Evolutionary conservation across 53 echinoderm and acorn worm species (phyloP).

Genomic region (Temnopleurus reevesii): DNA sequence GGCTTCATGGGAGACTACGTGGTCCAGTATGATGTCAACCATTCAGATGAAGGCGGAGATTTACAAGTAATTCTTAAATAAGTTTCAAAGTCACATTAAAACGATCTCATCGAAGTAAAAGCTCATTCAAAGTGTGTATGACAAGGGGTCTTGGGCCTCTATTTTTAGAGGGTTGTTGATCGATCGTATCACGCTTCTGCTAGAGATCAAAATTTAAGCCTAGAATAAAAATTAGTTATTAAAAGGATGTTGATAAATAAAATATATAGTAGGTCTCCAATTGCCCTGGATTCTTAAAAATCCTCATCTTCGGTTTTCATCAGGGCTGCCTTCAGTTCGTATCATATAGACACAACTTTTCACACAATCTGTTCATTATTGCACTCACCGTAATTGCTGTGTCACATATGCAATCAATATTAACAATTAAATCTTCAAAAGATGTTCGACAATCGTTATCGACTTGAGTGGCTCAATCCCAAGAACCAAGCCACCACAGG

Average conservation of each 20-base stretch:
- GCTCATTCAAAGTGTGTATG: neutral
- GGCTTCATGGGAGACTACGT: constrained; percentile 70
- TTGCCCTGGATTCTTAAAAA: neutral
- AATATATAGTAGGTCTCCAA: too few species aligned
- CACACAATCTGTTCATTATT: too few species aligned
- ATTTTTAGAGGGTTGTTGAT: too few species aligned
- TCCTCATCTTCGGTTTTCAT: neutral
- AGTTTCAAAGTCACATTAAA: neutral
- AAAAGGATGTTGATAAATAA: too few species aligned
- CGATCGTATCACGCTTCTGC: neutral
- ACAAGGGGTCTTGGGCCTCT: too few species aligned
- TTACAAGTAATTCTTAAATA: constrained; percentile 54
- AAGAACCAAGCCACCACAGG: constrained; percentile 68
- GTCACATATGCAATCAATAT: too few species aligned
- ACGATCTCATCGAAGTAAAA: neutral
- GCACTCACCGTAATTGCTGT: too few species aligned
- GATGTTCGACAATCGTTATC: constrained; percentile 77
- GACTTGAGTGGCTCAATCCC: constrained; percentile 83
- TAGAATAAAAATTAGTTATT: too few species aligned
- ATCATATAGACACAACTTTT: too few species aligned
- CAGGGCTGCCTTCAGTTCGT: too few species aligned
- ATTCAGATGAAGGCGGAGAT: constrained; percentile 53
- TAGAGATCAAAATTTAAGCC: neutral
- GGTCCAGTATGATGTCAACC: constrained; percentile 66
- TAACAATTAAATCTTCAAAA: neutral